Percentiles rank a stretch among this genome's conserved stretches.
phyloP scores from a whole-genome alignment of 2,888 invertebrate species.

The Caenorhabditis zanzibari region DNA sequence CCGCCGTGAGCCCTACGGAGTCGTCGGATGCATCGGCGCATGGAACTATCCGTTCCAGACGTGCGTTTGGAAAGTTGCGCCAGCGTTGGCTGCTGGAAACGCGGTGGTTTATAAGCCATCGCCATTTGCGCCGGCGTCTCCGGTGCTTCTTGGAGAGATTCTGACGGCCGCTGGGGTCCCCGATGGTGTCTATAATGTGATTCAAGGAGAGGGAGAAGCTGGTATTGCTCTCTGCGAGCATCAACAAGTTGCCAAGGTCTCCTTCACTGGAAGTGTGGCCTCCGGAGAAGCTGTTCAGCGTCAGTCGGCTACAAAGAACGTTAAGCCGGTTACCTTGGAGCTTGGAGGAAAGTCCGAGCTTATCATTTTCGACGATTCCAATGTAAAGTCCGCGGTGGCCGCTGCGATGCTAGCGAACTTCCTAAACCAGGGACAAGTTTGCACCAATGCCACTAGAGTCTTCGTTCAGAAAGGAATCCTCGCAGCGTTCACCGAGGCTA shows the following conservation, averaged over 20 bases:
- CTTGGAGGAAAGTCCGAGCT: conserved; percentile 86
- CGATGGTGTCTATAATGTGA: conserved; percentile 85
- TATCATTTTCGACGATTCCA: conserved; percentile 86
- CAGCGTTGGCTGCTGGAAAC: conserved; percentile 86
- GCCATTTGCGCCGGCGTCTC: conserved; percentile 86
- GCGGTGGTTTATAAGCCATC: conserved; percentile 86
- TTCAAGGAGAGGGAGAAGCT: conserved; percentile 85
- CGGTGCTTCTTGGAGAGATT: conserved; percentile 86
- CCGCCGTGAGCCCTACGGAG: conserved; percentile 80
- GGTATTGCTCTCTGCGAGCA: conserved; percentile 85
- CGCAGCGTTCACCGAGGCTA: conserved; percentile 84
- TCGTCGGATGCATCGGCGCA: conserved; percentile 81
- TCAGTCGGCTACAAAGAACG: conserved; percentile 56
- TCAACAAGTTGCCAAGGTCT: conserved; percentile 85
- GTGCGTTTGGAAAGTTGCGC: conserved; percentile 83
- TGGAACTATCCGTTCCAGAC: conserved; percentile 83
- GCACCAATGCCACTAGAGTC: conserved; percentile 86
- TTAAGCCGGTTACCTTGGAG: conserved; percentile 85
- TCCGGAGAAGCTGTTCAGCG: conserved; percentile 84
- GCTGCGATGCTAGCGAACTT: conserved; percentile 86
- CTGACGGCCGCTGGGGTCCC: conserved; percentile 86
- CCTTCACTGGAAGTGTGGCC: conserved; percentile 86
- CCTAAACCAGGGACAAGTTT: conserved; percentile 86
- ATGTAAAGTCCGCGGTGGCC: conserved; percentile 86
- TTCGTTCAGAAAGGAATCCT: conserved; percentile 85